phyloP scores from a whole-genome alignment of 2,888 invertebrate species.

The Ptilodon capucinus region DNA sequence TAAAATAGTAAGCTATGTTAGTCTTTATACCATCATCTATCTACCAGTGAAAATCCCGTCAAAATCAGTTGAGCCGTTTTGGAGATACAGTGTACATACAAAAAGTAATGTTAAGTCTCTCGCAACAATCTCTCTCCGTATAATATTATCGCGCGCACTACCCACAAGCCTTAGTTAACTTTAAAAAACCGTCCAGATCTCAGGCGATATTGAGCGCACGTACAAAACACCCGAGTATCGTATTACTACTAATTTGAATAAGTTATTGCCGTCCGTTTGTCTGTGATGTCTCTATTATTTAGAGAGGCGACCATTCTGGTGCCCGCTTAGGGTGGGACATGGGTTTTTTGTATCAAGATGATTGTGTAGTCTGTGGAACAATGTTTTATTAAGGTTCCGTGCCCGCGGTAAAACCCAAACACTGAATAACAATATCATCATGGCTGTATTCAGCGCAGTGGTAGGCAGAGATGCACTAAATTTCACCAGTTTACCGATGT shows the following conservation, averaged over 20 bases:
- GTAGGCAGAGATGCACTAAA: no score
- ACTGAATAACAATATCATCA: no score
- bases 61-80: no score
- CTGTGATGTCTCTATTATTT: slow-evolving; percentile 73
- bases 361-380: background rate
- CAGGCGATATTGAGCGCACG: slow-evolving; percentile 49
- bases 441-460: no score
- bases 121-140: no score
- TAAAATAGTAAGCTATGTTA: no score
- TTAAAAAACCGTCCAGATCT: slow-evolving; percentile 28
- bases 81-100: no score
- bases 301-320: slow-evolving; percentile 35
- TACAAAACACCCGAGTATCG: slow-evolving; percentile 57
- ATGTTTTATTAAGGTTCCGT: background rate
- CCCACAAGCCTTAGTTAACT: background rate
- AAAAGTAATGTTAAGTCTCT: no score
- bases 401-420: no score
- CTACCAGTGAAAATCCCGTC: no score
- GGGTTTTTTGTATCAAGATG: slow-evolving; percentile 2
- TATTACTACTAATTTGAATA: slow-evolving; percentile 74
- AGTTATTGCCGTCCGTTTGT: slow-evolving; percentile 54
- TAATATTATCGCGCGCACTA: background rate
- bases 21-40: no score
- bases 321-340: slow-evolving; percentile 10
- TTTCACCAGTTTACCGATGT: no score